Evolutionary conservation across 2,888 invertebrate genomes (phyloP), one percentile per base, ranked within the genome.

Genomic region (Drosophila koepferae): DNA sequence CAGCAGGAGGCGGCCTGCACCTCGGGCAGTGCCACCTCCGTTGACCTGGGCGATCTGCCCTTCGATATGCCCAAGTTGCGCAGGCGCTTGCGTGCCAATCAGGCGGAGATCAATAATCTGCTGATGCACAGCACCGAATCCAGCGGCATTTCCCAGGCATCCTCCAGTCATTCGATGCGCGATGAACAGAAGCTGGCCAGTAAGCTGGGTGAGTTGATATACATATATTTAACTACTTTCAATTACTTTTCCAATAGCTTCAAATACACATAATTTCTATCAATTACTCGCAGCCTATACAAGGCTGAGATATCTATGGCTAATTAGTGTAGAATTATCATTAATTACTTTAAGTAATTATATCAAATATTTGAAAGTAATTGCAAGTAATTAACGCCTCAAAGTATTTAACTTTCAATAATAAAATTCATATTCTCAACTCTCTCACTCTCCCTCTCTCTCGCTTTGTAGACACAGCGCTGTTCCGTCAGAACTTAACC

Each of bases 61-160:
- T 98, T 98, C 92, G 97, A 98, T 92, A 98, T 98, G 98, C 98
- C 98, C 38, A 98, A 98, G 93, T 93, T 98, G 67, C 94, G 97
- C 74, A 94, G 97, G 61, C 95, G 97, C 77, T 93, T 97, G 85
- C 95, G 97, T 77, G 95, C 95, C 75, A 93, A 93, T 66, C 93
- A 92, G 63, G 85, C 88, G 12, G 92, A 92, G 67, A 91, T 91
- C 53, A 92, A 90, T 58, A 92, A 87, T 62, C 86, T 92, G 9
- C 72, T 92, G 58, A 90, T 91, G 68, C 93, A 93, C 71, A 95
- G 96, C 82, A 96, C 95, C 70, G 96, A 96, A 90, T 95, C 95
- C 68, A 95, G 95, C 88, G 96, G 95, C 76, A 95, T 95, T 59
- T 97, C 97, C 8, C 97, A 96, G 89, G 96, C 96, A 54, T 97